A percentile compares a stretch with the other conserved stretches of the same genome.
Conservation (phyloP, 2,888 invertebrate genomes). For the Apamea anceps region DNA sequence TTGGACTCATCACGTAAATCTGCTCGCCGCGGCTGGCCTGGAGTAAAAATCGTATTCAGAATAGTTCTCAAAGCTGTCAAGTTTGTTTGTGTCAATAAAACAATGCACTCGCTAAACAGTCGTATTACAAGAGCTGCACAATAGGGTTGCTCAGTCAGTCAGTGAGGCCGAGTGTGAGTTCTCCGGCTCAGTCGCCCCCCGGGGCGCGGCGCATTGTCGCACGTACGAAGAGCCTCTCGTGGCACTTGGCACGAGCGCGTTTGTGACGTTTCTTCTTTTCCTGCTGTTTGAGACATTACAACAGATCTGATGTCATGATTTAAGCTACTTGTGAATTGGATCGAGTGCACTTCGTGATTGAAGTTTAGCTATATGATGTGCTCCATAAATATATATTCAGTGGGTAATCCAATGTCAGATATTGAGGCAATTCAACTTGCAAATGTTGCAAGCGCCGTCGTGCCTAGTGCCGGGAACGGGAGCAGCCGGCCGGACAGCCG, state of each 20-base stretch:
- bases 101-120: conserved; percentile 20
- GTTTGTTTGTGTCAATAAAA: conserved; percentile 5
- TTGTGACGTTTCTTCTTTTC: conserved; percentile 37
- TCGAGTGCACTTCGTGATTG: background rate
- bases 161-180: conserved; percentile 13
- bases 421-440: background rate
- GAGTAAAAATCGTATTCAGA: background rate
- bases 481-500: conserved; percentile 15
- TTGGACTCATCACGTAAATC: background rate
- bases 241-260: background rate
- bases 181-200: conserved; percentile 1
- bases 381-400: background rate
- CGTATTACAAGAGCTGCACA: conserved; percentile 10
- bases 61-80: background rate
- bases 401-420: background rate
- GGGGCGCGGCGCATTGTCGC: conserved; percentile 18
- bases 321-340: conserved; percentile 6
- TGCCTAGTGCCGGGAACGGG: conserved; percentile 6
- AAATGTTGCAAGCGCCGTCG: background rate
- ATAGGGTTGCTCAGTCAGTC: conserved; percentile 6
- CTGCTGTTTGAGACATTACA: conserved; percentile 34
- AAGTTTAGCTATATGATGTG: background rate
- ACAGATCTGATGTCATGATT: conserved; percentile 8
- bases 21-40: background rate
- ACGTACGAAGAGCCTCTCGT: conserved; percentile 28